phyloP scores from a whole-genome alignment of 2,888 invertebrate species.

The Brachyopa scutellaris region DNA sequence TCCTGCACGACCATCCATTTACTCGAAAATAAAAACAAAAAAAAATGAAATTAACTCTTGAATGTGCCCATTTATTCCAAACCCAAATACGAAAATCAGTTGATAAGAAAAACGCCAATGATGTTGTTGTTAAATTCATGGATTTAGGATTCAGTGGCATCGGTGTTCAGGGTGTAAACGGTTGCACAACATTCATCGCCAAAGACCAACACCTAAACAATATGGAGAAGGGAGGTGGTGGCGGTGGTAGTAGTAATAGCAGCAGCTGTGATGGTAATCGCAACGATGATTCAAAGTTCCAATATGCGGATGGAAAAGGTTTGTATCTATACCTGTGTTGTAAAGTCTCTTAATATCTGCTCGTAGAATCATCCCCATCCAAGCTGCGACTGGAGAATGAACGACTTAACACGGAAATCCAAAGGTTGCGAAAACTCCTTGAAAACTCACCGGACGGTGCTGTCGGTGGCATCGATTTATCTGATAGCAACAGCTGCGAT shows the following conservation, averaged over 20 bases:
- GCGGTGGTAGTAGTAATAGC: conserved; percentile 67
- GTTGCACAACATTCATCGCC: conserved; percentile 66
- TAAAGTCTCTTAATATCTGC: not conserved
- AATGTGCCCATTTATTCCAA: conserved; percentile 43
- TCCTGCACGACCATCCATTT: conserved; percentile 69
- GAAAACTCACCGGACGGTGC: conserved; percentile 85
- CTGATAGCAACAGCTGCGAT: conserved; percentile 80
- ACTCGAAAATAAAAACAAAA: conserved; percentile 21
- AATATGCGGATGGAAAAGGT: conserved; percentile 76
- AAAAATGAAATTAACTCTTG: conserved; percentile 30
- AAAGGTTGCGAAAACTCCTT: conserved; percentile 79
- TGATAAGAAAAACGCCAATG: conserved; percentile 80
- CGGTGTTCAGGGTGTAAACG: conserved; percentile 68
- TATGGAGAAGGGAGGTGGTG: conserved; percentile 62
- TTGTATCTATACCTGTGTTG: conserved; percentile 7
- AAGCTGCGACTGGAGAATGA: conserved; percentile 88
- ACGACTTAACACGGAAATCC: conserved; percentile 84
- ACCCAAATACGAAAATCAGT: conserved; percentile 69
- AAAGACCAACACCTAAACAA: conserved; percentile 57
- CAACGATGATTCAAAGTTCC: conserved; percentile 78
- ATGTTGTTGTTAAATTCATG: conserved; percentile 79
- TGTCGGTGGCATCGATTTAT: conserved; percentile 82
- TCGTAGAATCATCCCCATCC: conserved; percentile 73
- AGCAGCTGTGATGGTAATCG: conserved; percentile 79
- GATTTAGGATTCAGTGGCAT: conserved; percentile 75